Evolutionary conservation across 1,140 invertebrate species (phyloP).

Genomic region (Carposina sasakii): DNA sequence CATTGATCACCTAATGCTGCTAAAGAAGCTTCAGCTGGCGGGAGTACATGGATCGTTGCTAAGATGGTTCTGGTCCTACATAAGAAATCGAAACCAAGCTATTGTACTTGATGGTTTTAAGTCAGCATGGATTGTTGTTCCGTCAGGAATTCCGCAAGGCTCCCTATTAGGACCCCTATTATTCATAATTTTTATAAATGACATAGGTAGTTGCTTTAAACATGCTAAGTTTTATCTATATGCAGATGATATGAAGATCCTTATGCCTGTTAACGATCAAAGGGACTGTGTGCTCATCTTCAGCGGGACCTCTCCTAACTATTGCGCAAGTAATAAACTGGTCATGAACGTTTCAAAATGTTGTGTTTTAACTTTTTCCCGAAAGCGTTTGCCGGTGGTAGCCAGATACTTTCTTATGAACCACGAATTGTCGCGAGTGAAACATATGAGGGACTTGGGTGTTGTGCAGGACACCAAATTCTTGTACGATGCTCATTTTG

Average conservation of each 20-base stretch:
- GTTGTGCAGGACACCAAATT: background rate
- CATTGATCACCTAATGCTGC: constrained; percentile 25
- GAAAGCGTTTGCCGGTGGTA: background rate
- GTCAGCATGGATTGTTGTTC: constrained; percentile 3
- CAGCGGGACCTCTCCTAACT: constrained; percentile 15
- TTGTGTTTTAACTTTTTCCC: background rate
- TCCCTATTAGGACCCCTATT: constrained; percentile 4
- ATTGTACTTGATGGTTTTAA: constrained; percentile 4
- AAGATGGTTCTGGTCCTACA: constrained; percentile 24
- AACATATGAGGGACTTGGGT: background rate
- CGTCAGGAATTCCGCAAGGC: background rate
- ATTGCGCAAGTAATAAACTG: background rate
- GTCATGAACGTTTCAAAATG: constrained; percentile 1
- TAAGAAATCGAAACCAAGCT: constrained; percentile 2
- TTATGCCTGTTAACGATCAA: background rate
- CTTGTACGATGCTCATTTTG: background rate
- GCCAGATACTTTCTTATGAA: background rate
- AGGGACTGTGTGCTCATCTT: background rate
- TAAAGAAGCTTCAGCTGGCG: constrained; percentile 14
- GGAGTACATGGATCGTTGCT: constrained; percentile 16
- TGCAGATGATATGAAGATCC: constrained; percentile 26
- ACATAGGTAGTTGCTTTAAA: constrained; percentile 16
- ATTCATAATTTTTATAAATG: constrained; percentile 13
- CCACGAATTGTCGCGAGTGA: background rate
- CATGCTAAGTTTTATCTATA: constrained; percentile 16